Evolutionary conservation across 2,797 vertebrate genomes (phyloP), one percentile per base, ranked within the genome.

Genomic region (Salarias fasciatus): DNA sequence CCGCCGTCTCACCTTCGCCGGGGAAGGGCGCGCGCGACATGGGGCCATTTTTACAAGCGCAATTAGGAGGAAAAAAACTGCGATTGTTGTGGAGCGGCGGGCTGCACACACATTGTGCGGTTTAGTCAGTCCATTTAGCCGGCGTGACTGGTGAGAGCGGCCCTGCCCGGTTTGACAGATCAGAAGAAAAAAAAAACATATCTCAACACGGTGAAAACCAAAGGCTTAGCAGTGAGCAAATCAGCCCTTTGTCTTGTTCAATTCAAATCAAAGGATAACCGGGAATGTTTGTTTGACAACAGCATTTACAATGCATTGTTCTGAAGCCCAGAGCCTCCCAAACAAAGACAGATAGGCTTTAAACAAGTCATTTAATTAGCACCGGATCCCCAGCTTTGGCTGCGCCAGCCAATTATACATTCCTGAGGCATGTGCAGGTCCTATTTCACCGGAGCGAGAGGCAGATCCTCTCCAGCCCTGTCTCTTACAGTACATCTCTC

Each of bases 331-430:
- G 87, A 87, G 79, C 86, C 87, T 88, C 86, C 76, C 89, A 92
- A 93, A 92, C 92, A 92, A 94, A 93, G 92, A 93, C 90, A 90
- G 92, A 94, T 92, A 92, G 91, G 91, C 91, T 93, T 90, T 90
- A 93, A 93, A 93, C 91, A 92, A 93, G 92, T 91, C 92, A 91
- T 93, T 94, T 93, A 93, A 94, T 94, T 94, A 94, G 91, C 87
- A 86, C 84, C 77, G 85, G 87, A 93, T 91, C 89, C 88, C 63
- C 80, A 73, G 91, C 88, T 90, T 87, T 86, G 89, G 79, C 88
- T 79, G 80, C 80, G 80, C 85, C 89, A 89, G 89, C 90, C 93
- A 93, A 93, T 94, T 94, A 93, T 90, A 88, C 92, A 93, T 94
- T 93, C 92, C 86, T 90, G 69, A 86, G 87, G 90, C 92, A 89